Percentiles rank a stretch among this genome's conserved stretches.
Evolutionary conservation across 2,888 invertebrate species (phyloP).

Genomic region (Eupithecia tripunctaria): DNA sequence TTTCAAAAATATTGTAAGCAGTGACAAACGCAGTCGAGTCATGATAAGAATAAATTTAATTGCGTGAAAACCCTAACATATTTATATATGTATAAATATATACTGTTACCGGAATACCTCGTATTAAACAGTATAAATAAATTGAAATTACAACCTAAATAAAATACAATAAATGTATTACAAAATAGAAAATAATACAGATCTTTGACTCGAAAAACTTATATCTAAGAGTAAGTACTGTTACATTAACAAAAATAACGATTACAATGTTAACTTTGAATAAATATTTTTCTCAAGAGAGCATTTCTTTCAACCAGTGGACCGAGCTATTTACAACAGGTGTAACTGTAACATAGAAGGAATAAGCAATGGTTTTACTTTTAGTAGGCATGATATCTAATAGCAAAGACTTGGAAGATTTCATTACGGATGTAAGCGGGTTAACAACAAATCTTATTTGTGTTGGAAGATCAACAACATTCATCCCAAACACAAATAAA

Average conservation of each 20-base stretch:
- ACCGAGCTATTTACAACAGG: constrained; percentile 43
- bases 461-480: no score
- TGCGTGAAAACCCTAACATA: constrained; percentile 38
- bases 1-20: background rate
- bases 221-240: constrained; percentile 76
- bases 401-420: background rate
- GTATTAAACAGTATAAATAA: constrained; percentile 81
- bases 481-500: no score
- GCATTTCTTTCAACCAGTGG: constrained; percentile 63
- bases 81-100: no score
- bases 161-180: constrained; percentile 82
- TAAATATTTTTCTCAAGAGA: constrained; percentile 81
- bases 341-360: background rate
- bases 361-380: constrained; percentile 1
- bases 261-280: constrained; percentile 75
- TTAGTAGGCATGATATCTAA: background rate
- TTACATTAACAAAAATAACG: constrained; percentile 74
- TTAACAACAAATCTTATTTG: no score
- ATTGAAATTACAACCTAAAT: constrained; percentile 58
- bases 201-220: constrained; percentile 84
- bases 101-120: constrained; percentile 81
- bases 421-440: no score
- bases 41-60: background rate
- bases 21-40: background rate
- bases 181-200: constrained; percentile 84